Evolutionary conservation across 2,113 vertebrate species (phyloP), one percentile per base, ranked within the genome.

Genomic region (Heterochromis multidens): DNA sequence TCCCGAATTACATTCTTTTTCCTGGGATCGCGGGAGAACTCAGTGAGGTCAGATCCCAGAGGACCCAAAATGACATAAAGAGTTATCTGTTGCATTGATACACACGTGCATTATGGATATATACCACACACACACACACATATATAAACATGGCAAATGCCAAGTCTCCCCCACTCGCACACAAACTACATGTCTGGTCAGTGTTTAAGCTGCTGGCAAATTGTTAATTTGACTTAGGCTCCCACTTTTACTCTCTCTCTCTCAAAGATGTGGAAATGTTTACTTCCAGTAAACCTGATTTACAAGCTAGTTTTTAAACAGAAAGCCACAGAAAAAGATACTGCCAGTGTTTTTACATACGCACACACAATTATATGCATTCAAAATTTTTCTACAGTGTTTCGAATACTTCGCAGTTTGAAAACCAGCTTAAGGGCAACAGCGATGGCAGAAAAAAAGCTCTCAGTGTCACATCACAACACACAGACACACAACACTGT

Each of bases 21-120:
- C 82, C 37, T 4, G 83, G 85, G 90, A 92, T 90, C 77, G 72
- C 82, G 62, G 89, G 90, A 91, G 89, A 94, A 82, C 70, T 84
- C 65, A 3, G 19, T 7, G 77, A 81, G 90, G 88, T 92, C 83
- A 37, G 56, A 63, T 89, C 92, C 88, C 89, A 33, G 46, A 27
- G 87, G 89, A 82, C 25, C 52, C 12, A 62, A 58, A 89, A 23
- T 81, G 88, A 87, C 86, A 80, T 33, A 17, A 78, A 84, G 77
- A 77, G 23, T 81, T 46, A 87, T 84, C 21, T 31, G 5, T 27
- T 72, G 62, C 37, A 80, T 83, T 43, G 37, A 12, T 21, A 23
- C 59, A 77, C 19, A 33, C 57, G 31, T 21, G 17, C 27, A 54
- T 70, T 70, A 46, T 52, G 11, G 49, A 33, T 37, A 60, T 59